A percentile compares a stretch with the other conserved stretches of the same genome.
Conservation (phyloP, 2,113 vertebrate genomes). For the Gallinago media region DNA sequence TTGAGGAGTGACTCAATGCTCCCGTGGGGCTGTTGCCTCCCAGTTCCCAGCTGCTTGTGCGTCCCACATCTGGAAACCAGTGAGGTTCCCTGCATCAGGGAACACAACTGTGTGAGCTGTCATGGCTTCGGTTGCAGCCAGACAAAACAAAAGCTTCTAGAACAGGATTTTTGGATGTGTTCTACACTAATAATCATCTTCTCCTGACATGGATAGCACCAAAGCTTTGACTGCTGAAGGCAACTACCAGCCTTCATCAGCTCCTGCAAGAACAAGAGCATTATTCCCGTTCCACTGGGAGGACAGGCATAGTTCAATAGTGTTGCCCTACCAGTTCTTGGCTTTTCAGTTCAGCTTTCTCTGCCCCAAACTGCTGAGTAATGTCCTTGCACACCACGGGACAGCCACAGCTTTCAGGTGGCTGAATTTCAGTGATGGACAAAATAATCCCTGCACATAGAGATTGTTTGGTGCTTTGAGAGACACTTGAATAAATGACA, state of each 20-base stretch:
- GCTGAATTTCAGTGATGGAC: not conserved
- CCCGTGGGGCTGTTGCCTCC: not conserved
- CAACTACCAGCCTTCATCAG: not conserved
- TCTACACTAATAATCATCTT: not conserved
- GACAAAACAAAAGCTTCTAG: rapidly evolving
- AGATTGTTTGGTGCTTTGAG: not conserved
- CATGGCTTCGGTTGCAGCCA: not conserved
- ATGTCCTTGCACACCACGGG: not conserved
- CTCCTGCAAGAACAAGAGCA: not conserved
- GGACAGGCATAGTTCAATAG: not conserved
- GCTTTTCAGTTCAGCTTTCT: not conserved
- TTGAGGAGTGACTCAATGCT: not conserved
- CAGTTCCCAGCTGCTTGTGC: not conserved
- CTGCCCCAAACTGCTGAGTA: not conserved
- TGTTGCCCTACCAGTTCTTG: not conserved
- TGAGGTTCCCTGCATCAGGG: not conserved
- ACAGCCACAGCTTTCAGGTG: not conserved
- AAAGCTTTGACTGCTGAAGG: not conserved
- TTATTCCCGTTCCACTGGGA: not conserved
- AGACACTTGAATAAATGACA: not conserved
- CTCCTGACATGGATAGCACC: not conserved
- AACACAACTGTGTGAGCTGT: not conserved
- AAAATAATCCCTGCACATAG: not conserved
- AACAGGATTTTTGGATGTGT: not conserved
- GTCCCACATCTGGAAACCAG: not conserved